phyloP scores from a whole-genome alignment of 2,888 invertebrate genomes.

The Zootermopsis nevadensis region DNA sequence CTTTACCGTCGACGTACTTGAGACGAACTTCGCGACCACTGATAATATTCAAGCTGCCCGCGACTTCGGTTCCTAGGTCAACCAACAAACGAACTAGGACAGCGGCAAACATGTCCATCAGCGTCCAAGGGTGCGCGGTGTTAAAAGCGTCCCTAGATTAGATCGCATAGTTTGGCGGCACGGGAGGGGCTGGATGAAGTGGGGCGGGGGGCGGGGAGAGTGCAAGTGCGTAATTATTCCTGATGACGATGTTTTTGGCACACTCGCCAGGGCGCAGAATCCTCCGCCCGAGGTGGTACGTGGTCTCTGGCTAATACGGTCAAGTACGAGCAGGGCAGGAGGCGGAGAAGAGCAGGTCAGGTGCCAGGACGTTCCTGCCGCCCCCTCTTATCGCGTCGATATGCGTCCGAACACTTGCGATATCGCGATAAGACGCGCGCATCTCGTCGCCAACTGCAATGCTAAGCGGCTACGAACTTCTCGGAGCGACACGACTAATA shows the following conservation, averaged over 20 bases:
- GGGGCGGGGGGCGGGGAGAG: neutral
- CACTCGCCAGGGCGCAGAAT: conserved; percentile 35
- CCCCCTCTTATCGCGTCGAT: too few relatives aligned
- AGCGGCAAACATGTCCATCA: neutral
- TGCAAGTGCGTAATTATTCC: conserved; percentile 26
- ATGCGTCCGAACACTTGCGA: too few relatives aligned
- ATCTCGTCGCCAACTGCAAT: too few relatives aligned
- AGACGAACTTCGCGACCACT: neutral
- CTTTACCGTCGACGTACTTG: too few relatives aligned
- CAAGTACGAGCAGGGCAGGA: conserved; percentile 12
- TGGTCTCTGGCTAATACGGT: conserved; percentile 38
- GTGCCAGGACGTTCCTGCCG: conserved; percentile 13
- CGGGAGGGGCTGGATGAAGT: neutral
- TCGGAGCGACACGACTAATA: too few relatives aligned
- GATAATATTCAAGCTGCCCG: neutral
- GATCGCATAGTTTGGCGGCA: conserved; percentile 9
- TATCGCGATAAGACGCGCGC: too few relatives aligned
- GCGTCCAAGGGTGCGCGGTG: conserved; percentile 1
- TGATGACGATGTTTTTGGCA: conserved; percentile 41
- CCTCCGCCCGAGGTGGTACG: conserved; percentile 32
- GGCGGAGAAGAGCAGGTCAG: neutral
- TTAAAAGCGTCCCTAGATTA: conserved; percentile 24
- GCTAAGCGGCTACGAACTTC: too few relatives aligned
- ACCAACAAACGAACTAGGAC: too few relatives aligned
- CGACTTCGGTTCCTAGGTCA: too few relatives aligned